Evolutionary conservation across 2,113 vertebrate species (phyloP), one percentile per base, ranked within the genome.

Genomic region (Dicaeum eximium): DNA sequence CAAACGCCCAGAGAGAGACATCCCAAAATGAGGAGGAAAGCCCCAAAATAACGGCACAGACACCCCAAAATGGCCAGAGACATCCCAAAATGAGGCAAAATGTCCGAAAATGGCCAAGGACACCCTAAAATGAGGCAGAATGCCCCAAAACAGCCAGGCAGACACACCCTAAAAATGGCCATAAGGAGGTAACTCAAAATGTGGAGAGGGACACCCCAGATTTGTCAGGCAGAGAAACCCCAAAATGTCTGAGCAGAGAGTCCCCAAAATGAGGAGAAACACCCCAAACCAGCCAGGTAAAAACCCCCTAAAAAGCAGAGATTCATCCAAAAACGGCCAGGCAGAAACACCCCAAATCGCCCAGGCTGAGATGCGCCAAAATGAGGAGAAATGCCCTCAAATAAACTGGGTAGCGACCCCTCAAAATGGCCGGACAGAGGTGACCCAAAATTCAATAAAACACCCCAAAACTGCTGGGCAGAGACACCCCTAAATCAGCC

Each of bases 321-420:
- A n/a, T 30, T 15, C 1, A 3, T n/a, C 35, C 3, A 0, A 54
- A 74, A 74, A 40, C 0, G 6, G 10, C 13, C 30, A 7, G n/a
- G 51, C 2, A 48, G 71, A 57, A 65, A 65, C 16, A 1, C 5
- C 42, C 12, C n/a, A 5, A 56, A 56, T 5, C 4, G 7, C 35
- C 11, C 11, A 7, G 40, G 48, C 7, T 37, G 38, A 57, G 28
- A 56, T 1, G 42, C 1, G 0, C 22, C 51, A 18, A 58, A 69
- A 69, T 0, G 58, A 40, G 19, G 42, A 45, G 19, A 56, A 84
- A 72, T 1, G 7, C 11, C 28, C 24, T 4, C 13, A 58, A 81
- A 8, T 24, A 11, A 31, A 25, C 1, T 3, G 11, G 13, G 35
- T 9, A 58, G 6, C 45, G 4, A 31, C 6, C 1, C 30, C 20